A percentile compares a stretch with the other conserved stretches of the same genome.
These are phyloP conservation scores for Xylota sylvarum DNA, from an alignment of 2,888 invertebrate genomes.

Conservation along the genomic window DNA sequence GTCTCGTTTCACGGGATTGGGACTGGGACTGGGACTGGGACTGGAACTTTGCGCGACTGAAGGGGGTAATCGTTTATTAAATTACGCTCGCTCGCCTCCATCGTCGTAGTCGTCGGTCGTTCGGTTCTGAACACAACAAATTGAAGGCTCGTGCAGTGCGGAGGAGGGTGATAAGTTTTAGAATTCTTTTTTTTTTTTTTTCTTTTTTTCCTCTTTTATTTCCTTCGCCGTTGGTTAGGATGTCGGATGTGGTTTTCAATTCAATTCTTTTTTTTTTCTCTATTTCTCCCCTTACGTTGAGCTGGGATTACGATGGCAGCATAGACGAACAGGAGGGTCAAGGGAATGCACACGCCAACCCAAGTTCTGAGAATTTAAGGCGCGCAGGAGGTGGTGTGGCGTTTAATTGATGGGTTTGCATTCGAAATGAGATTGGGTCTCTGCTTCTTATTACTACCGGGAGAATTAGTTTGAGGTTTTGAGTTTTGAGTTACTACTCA, in stretches of 20 bases:
- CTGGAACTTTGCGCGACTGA: constrained; percentile 54
- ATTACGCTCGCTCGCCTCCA: constrained; percentile 70
- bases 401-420: constrained; percentile 63
- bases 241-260: constrained; percentile 68
- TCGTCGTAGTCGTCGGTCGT: constrained; percentile 22
- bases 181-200: constrained; percentile 42
- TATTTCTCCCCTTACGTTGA: background rate
- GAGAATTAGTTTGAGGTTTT: constrained; percentile 46
- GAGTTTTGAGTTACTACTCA: background rate
- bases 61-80: constrained; percentile 76
- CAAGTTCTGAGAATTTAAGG: constrained; percentile 63
- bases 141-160: constrained; percentile 72
- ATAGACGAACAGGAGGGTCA: constrained; percentile 25
- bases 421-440: constrained; percentile 61
- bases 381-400: constrained; percentile 34
- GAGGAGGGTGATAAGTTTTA: constrained; percentile 67
- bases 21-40: constrained; percentile 25
- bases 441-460: constrained; percentile 59
- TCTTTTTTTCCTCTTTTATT: constrained; percentile 3
- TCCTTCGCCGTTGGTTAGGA: constrained; percentile 8
- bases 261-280: constrained; percentile 11
- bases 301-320: constrained; percentile 6
- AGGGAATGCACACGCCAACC: constrained; percentile 48
- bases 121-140: constrained; percentile 57
- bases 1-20: constrained; percentile 48